These are phyloP conservation scores for Chionomys nivalis DNA, from an alignment of 2,113 vertebrate species.

Conservation along the genomic window DNA sequence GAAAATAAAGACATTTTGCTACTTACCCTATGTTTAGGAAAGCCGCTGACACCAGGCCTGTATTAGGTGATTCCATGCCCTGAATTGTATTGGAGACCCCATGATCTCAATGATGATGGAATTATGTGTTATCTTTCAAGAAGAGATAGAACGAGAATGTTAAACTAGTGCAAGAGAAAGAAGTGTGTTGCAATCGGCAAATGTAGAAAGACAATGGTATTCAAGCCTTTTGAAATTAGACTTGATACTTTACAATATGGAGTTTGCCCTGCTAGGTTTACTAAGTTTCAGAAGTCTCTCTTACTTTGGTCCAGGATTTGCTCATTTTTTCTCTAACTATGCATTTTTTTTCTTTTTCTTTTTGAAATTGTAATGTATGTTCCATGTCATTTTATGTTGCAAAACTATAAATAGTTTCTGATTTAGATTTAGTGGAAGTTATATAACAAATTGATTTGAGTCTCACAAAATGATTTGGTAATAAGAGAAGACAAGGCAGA, in stretches of 20 bases:
- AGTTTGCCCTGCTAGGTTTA: neutral
- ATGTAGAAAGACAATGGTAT: neutral
- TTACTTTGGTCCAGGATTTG: neutral
- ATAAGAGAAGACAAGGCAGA: neutral
- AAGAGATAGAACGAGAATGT: neutral
- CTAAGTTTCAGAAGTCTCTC: neutral
- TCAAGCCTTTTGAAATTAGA: neutral
- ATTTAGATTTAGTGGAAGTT: neutral
- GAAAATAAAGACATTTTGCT: neutral
- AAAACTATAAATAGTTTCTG: neutral
- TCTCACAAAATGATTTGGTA: neutral
- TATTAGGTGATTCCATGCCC: neutral
- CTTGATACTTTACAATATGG: neutral
- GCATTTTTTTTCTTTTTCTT: neutral
- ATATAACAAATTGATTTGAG: neutral
- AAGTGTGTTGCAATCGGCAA: too few relatives aligned
- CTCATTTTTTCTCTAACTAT: rapidly evolving
- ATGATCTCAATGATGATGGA: neutral
- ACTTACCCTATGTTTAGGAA: neutral
- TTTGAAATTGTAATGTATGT: neutral
- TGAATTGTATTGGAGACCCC: neutral
- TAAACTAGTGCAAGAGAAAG: neutral
- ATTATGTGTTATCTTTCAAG: neutral
- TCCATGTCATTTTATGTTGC: neutral
- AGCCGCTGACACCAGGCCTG: too few relatives aligned